These are phyloP conservation scores for Caenorhabditis latens DNA, from an alignment of 1,140 invertebrate species.

Conservation along the genomic window DNA sequence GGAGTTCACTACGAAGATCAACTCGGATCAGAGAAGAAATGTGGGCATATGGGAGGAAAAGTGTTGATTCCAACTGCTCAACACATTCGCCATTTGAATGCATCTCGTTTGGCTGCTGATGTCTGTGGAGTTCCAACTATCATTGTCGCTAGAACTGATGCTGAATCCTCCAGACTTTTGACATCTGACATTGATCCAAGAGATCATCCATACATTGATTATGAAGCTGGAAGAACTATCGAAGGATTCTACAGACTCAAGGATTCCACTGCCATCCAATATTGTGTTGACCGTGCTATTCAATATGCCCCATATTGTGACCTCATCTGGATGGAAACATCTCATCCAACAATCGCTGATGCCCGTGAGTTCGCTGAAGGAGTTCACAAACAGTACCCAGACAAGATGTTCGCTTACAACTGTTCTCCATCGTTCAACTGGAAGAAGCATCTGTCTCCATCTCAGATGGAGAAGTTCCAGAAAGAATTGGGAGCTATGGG, in stretches of 20 bases:
- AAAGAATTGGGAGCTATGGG: constrained; percentile 78
- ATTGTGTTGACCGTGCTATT: constrained; percentile 77
- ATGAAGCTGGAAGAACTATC: constrained; percentile 74
- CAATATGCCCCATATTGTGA: constrained; percentile 78
- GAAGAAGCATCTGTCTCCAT: constrained; percentile 76
- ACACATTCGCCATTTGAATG: constrained; percentile 78
- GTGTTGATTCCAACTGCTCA: constrained; percentile 78
- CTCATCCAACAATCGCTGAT: constrained; percentile 74
- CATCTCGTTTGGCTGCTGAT: constrained; percentile 78
- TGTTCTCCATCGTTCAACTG: constrained; percentile 79
- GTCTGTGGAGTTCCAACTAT: constrained; percentile 78
- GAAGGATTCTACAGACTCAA: constrained; percentile 78
- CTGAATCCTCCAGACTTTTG: constrained; percentile 75
- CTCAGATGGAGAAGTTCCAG: constrained; percentile 78
- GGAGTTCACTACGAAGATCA: constrained; percentile 79
- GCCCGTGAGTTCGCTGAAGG: constrained; percentile 78
- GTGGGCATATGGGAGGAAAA: constrained; percentile 79
- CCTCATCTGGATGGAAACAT: constrained; percentile 79
- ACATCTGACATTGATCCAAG: constrained; percentile 78
- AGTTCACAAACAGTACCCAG: constrained; percentile 77
- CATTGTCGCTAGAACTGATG: constrained; percentile 78
- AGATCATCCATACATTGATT: constrained; percentile 78
- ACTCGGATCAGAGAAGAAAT: constrained; percentile 78
- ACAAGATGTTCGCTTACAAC: constrained; percentile 79
- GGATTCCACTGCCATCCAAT: constrained; percentile 74